Base-by-base conservation (phyloP, 2,888 invertebrate genomes). In the Antheraea yamamai region DNA sequence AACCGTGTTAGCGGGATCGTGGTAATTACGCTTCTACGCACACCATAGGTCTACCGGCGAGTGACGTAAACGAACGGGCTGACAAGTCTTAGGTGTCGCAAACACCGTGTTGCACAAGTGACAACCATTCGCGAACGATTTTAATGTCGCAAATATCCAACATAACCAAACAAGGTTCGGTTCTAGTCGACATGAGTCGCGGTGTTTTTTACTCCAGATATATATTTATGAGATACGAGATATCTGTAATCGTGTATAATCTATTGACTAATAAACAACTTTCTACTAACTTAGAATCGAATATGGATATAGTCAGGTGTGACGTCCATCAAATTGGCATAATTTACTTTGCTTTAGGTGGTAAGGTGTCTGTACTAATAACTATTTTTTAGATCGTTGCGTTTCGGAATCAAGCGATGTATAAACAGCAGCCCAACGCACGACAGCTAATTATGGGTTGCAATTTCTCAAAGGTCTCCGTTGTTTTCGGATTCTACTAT, bases 1-100 rank as follows among this genome's bases (percentile, higher is more conserved):
- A 79, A 81, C 79, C 76, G 77, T 75, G 79, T 81, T 82, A 81
- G 80, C 78, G 78, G 75, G 75, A 76, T 74, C 71, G 76, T 77
- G 79, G 77, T 82, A 82, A 82, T 82, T 81, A 79, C 73, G 68
- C 73, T 73, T 75, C 74, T 77, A 75, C 73, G 75, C 74, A 71
- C 72, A 70, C 26, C 47, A 64, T 71, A 58, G 58, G 72, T 23
- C 75, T 74, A 74, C 51, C 66, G 61, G 39, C 30, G 51, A 51
- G 64, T 75, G 74, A 75, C 72, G 75, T 72, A 72, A 75, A 72
- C 23, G 14, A 35, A 51, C 70, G 20, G 39, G 55, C 71, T 26
- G 58, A 71, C 58, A 58, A 47, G 35, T 16, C 23, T 26, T 70
- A 70, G 52, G 55, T 61, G 72, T 39, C 72, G 74, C 72, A 75